These are phyloP conservation scores for Mionectes olivaceus DNA, from an alignment of 2,797 vertebrate species.

Conservation along the genomic window DNA sequence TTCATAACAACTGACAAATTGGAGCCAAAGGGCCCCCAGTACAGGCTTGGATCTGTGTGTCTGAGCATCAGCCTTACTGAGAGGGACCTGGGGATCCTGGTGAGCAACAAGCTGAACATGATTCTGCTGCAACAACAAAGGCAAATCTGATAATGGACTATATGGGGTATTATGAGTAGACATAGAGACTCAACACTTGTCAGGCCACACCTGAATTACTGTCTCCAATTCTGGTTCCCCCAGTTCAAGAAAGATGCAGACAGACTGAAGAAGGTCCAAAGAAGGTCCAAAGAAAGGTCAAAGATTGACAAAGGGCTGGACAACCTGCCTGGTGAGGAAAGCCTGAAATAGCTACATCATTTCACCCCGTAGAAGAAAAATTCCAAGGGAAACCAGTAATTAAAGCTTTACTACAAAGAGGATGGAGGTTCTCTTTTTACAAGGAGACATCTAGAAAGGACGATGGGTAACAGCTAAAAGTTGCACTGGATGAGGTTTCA, in stretches of 20 bases:
- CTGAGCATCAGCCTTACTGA: background rate
- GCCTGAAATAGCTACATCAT: background rate
- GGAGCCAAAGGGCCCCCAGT: background rate
- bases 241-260: background rate
- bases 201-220: background rate
- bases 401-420: background rate
- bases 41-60: background rate
- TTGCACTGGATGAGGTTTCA: background rate
- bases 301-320: background rate
- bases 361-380: background rate
- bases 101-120: accelerated
- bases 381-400: background rate
- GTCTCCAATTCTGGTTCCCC: no score
- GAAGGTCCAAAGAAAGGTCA: background rate
- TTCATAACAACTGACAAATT: background rate
- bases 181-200: accelerated
- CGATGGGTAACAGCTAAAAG: background rate
- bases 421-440: background rate
- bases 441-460: accelerated
- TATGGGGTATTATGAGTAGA: background rate
- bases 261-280: background rate
- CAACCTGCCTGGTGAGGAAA: background rate
- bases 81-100: background rate
- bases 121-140: background rate
- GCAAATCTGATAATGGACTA: background rate